phyloP scores from a whole-genome alignment of 2,797 vertebrate species.

The Epinephelus awoara region DNA sequence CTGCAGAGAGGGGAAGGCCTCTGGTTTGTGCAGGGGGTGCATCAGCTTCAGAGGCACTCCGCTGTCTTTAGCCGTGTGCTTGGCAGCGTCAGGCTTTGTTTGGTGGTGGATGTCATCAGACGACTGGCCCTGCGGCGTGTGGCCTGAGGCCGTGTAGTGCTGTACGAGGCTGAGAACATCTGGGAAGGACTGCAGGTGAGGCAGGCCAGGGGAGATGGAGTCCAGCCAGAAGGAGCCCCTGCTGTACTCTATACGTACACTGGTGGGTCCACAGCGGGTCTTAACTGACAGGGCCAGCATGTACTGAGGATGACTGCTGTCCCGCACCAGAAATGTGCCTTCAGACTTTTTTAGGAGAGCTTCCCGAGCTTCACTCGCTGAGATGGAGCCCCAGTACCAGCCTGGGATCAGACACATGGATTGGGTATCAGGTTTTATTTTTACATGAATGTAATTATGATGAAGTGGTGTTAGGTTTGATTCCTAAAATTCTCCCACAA shows the following conservation, averaged over 20 bases:
- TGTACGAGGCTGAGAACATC: constrained; percentile 93
- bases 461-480: neutral
- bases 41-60: constrained; percentile 90
- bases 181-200: constrained; percentile 91
- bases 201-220: constrained; percentile 89
- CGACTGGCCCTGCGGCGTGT: constrained; percentile 64
- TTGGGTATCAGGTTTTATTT: constrained; percentile 4
- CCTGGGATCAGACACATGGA: constrained; percentile 79
- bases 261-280: constrained; percentile 94
- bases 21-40: constrained; percentile 86
- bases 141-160: constrained; percentile 89
- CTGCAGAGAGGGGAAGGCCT: constrained; percentile 90
- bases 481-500: neutral
- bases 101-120: constrained; percentile 59
- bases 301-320: constrained; percentile 96
- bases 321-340: constrained; percentile 94
- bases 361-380: constrained; percentile 91
- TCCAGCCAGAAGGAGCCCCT: constrained; percentile 92
- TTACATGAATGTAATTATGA: neutral
- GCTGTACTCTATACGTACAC: constrained; percentile 92
- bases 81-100: constrained; percentile 54
- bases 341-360: constrained; percentile 91
- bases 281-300: constrained; percentile 95
- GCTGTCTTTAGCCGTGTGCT: constrained; percentile 74
- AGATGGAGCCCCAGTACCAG: constrained; percentile 97